These are phyloP conservation scores for Calameuta filiformis DNA, from an alignment of 2,888 invertebrate genomes.

Conservation along the genomic window DNA sequence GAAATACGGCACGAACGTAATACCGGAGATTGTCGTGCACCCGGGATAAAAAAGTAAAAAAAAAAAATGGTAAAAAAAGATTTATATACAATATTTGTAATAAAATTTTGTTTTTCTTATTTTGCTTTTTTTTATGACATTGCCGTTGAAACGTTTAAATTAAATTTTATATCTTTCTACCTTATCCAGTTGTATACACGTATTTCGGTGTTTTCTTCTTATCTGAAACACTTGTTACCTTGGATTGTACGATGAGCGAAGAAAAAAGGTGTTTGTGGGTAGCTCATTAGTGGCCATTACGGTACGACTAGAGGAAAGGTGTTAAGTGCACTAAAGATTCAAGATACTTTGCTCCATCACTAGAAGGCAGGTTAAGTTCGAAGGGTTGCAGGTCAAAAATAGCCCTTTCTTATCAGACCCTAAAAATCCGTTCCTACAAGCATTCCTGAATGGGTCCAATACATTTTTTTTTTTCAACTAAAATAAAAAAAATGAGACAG, in stretches of 20 bases:
- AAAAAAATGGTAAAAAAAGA: background rate
- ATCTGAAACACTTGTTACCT: background rate
- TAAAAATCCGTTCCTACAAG: too few relatives aligned
- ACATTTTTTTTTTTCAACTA: background rate
- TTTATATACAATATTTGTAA: background rate
- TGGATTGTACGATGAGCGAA: background rate
- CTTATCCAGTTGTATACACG: background rate
- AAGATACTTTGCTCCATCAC: background rate
- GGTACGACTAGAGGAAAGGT: conserved; percentile 32
- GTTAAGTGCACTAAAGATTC: conserved; percentile 31
- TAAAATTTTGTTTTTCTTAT: background rate
- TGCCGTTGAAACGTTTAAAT: background rate
- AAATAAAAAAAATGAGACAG: background rate
- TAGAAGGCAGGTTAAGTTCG: background rate
- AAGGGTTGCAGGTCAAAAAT: background rate
- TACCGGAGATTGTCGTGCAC: background rate
- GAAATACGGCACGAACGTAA: background rate
- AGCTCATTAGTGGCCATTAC: conserved; percentile 38
- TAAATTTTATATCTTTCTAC: background rate
- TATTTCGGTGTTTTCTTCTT: background rate
- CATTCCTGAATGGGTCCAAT: too few relatives aligned
- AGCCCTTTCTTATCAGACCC: background rate
- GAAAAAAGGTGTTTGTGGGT: conserved; percentile 7
- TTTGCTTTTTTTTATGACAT: background rate
- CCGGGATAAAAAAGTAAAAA: background rate